These are phyloP conservation scores for Bos javanicus DNA, from an alignment of 2,113 vertebrate genomes.

Conservation along the genomic window DNA sequence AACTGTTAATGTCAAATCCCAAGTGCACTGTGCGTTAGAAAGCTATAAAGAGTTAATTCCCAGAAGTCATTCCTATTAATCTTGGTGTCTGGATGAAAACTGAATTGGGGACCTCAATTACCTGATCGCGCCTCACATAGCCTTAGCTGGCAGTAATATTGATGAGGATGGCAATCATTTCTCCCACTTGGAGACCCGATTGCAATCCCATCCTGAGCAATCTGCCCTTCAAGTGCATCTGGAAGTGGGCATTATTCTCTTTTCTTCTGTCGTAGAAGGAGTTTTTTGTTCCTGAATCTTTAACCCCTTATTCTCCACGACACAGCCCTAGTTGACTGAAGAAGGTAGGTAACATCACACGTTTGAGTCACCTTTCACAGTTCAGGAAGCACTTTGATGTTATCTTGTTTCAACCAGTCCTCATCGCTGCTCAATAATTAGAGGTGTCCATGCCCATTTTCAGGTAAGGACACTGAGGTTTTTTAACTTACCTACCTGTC, in stretches of 20 bases:
- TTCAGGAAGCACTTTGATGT: background rate
- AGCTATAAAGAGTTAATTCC: conserved; percentile 64
- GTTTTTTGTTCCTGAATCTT: conserved; percentile 33
- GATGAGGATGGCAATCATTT: conserved; percentile 68
- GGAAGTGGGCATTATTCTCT: conserved; percentile 60
- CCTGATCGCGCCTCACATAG: conserved; percentile 54
- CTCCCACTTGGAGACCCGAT: conserved; percentile 60
- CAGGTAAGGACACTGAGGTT: background rate
- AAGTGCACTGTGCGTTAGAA: background rate
- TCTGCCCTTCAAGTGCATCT: conserved; percentile 67
- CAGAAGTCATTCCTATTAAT: conserved; percentile 59
- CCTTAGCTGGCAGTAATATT: conserved; percentile 58
- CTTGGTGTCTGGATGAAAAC: conserved; percentile 63
- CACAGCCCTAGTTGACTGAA: background rate
- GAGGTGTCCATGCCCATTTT: background rate
- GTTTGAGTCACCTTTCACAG: background rate
- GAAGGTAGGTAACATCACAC: background rate
- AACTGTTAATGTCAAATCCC: background rate
- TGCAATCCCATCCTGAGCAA: conserved; percentile 63
- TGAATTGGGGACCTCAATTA: conserved; percentile 71
- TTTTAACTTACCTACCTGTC: background rate
- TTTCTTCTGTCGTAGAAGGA: conserved; percentile 36
- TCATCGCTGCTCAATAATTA: background rate
- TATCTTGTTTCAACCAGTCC: background rate
- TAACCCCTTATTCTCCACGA: conserved; percentile 41